phyloP scores from a whole-genome alignment of 2,113 vertebrate genomes.

The Podiceps cristatus region DNA sequence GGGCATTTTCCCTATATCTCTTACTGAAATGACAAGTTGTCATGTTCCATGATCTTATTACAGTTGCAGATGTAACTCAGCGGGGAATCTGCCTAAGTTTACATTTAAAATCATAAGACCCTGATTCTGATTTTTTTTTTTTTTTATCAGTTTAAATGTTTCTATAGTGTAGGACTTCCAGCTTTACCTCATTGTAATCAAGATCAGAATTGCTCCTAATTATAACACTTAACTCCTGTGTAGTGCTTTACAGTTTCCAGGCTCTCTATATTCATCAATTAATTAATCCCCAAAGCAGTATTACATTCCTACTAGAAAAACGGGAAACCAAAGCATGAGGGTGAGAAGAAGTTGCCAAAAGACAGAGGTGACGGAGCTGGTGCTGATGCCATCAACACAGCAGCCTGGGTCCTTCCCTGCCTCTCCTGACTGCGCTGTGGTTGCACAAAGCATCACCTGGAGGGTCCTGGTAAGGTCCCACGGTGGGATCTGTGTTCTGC shows the following conservation, averaged over 20 bases:
- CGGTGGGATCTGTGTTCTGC: neutral
- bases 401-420: neutral
- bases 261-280: conserved; percentile 30
- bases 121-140: conserved; percentile 17
- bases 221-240: conserved; percentile 51
- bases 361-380: neutral
- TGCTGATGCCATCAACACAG: neutral
- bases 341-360: neutral
- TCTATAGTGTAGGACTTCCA: conserved; percentile 39
- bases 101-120: conserved; percentile 58
- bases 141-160: conserved; percentile 41
- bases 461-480: neutral
- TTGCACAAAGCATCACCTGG: accelerated
- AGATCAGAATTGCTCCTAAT: conserved; percentile 63
- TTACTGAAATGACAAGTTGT: conserved; percentile 69
- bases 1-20: conserved; percentile 67
- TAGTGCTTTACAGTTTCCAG: conserved; percentile 57
- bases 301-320: neutral
- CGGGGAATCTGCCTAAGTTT: conserved; percentile 62
- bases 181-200: conserved; percentile 65
- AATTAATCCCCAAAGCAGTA: conserved; percentile 37
- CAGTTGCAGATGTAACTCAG: conserved; percentile 71
- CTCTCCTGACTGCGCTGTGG: neutral
- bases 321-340: neutral
- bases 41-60: conserved; percentile 68